Base-by-base conservation (phyloP, 2,888 invertebrate genomes). In the Pammene fasciana region DNA sequence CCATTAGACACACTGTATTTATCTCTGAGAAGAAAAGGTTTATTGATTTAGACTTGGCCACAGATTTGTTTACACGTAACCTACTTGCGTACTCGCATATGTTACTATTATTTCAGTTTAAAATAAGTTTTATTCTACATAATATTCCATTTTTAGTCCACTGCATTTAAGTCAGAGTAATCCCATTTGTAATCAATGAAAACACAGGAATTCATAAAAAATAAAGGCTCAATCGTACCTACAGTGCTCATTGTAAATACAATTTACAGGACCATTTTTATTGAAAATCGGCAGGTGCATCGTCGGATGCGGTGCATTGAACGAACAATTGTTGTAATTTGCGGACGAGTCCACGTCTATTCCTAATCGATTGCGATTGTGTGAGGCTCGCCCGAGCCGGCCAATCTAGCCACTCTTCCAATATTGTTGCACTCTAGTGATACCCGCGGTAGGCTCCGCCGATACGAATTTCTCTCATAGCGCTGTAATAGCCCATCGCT, bases 401-500 rank as follows among this genome's bases (percentile, higher is more conserved):
- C 78, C 85, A 84, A 85, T 85, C 81, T 83, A 75, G 65, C 73
- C 72, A 71, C 72, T 72, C 79, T 79, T 79, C 82, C 80, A 87
- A 87, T 87, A 88, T 88, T 88, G 86, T 87, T 81, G 83, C 79
- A 82, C 81, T 79, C 81, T 65, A 78, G 81, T 80, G 84, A 87
- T 87, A 86, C 68, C 61, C 82, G 62, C 78, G 76, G 78, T 82
- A 85, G 84, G 82, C 82, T 82, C 75, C 77, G 76, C 77, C 82
- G 84, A 85, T 87, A 86, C 86, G 89, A 89, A 88, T 89, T 87
- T 90, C 86, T 86, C 86, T 77, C 83, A 81, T 78, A 85, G 80
- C 79, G 77, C 77, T 81, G 85, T 92, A 92, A 92, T 92, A 91
- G 91, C 85, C 90, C 87, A 87, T 89, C 88, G 85, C 81, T 82